Conservation (phyloP, 2,888 invertebrate genomes). For the Cheilosia pagana region DNA sequence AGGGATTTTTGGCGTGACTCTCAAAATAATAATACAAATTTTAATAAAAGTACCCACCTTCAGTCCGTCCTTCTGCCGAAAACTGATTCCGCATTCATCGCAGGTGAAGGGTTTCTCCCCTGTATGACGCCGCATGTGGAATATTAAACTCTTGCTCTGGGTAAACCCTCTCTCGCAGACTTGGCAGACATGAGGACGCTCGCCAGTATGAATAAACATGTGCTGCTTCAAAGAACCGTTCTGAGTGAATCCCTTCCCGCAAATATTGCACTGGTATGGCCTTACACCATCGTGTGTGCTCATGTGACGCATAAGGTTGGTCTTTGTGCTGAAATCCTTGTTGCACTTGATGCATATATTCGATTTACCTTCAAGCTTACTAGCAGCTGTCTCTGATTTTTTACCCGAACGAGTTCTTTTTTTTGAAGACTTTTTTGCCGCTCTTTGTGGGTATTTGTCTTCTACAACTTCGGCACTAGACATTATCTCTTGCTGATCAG, state of each 20-base stretch:
- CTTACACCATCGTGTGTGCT: constrained; percentile 79
- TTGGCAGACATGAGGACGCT: constrained; percentile 79
- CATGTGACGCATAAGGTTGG: constrained; percentile 81
- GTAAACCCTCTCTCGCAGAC: constrained; percentile 80
- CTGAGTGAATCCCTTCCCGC: constrained; percentile 80
- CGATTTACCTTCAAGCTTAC: constrained; percentile 65
- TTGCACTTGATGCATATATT: constrained; percentile 79
- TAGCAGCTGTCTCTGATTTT: constrained; percentile 30
- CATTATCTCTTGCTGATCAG: constrained; percentile 15
- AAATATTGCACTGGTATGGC: constrained; percentile 78
- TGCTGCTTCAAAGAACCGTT: constrained; percentile 80
- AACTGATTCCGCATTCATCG: constrained; percentile 78
- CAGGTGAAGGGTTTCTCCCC: constrained; percentile 81
- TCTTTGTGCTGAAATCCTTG: constrained; percentile 81
- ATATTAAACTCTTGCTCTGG: constrained; percentile 80
- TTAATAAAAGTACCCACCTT: constrained; percentile 76
- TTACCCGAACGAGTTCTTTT: constrained; percentile 1
- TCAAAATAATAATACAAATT: background rate
- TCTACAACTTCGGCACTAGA: constrained; percentile 28
- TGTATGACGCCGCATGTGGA: constrained; percentile 80
- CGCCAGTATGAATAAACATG: constrained; percentile 80
- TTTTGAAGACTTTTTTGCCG: background rate
- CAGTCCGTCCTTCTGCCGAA: constrained; percentile 81
- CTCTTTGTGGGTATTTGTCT: background rate
- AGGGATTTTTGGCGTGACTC: background rate